phyloP scores from a whole-genome alignment of 2,113 vertebrate genomes.

The Dromas ardeola region DNA sequence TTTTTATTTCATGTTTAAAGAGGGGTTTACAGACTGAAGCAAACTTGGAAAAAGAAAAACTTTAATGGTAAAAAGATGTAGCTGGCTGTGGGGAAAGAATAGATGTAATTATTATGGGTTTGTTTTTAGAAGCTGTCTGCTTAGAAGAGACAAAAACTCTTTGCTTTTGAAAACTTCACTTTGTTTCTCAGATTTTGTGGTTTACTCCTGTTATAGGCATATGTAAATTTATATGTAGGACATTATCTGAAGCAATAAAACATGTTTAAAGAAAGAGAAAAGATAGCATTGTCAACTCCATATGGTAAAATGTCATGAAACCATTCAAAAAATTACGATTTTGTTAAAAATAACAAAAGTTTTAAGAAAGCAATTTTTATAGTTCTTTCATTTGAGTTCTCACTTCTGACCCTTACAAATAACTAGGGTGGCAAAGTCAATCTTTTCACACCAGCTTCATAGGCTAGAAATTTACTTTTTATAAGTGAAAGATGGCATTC shows the following conservation, averaged over 20 bases:
- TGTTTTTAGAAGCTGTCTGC: neutral
- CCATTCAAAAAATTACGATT: neutral
- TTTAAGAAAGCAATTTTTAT: neutral
- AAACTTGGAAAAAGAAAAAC: neutral
- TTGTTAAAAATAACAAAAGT: neutral
- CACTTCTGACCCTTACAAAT: neutral
- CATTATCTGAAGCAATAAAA: neutral
- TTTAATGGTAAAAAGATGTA: conserved; percentile 25
- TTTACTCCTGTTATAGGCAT: neutral
- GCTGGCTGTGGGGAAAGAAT: neutral
- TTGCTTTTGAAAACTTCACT: neutral
- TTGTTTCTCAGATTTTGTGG: neutral
- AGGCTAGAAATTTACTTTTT: neutral
- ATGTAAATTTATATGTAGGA: neutral
- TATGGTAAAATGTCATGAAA: neutral
- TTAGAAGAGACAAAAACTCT: neutral
- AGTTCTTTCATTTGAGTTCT: neutral
- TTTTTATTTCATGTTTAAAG: conserved; percentile 49
- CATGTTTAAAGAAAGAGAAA: neutral
- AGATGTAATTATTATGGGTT: neutral
- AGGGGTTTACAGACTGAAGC: conserved; percentile 16
- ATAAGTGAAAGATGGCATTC: neutral
- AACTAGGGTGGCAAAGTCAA: neutral
- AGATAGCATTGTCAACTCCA: neutral
- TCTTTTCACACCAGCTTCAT: neutral